Conservation (phyloP, 2,888 invertebrate species). For the Chrysolina oricalcia region DNA sequence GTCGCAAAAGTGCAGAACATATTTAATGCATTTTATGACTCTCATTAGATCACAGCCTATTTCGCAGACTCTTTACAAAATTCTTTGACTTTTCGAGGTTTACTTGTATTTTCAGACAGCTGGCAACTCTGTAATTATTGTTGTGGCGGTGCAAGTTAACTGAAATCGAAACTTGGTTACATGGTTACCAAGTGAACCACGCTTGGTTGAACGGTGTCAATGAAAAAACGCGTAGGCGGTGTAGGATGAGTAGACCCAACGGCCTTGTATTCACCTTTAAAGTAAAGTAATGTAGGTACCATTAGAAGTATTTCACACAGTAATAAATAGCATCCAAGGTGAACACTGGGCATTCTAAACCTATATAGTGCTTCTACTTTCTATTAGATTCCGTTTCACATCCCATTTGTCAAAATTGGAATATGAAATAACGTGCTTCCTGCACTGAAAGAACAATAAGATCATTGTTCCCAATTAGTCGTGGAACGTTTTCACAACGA, state of each 20-base stretch:
- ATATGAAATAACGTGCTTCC: not conserved
- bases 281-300: not conserved
- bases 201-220: too few species aligned
- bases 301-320: not conserved
- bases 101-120: too few species aligned
- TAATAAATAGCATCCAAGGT: not conserved
- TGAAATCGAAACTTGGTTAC: too few species aligned
- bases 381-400: not conserved
- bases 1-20: too few species aligned
- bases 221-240: not conserved
- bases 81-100: too few species aligned
- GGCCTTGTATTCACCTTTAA: not conserved
- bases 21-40: too few species aligned
- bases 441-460: slow-evolving; percentile 11
- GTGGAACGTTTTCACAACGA: slow-evolving; percentile 3
- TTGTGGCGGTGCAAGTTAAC: too few species aligned
- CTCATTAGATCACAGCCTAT: too few species aligned
- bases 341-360: not conserved
- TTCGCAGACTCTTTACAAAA: too few species aligned
- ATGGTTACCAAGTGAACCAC: too few species aligned
- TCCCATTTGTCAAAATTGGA: not conserved
- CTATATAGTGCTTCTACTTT: too few species aligned
- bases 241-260: not conserved
- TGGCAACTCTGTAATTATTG: too few species aligned
- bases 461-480: slow-evolving; percentile 5